Evolutionary conservation across 2,113 vertebrate species (phyloP), one percentile per base, ranked within the genome.

Genomic region (Ciconia boyciana): DNA sequence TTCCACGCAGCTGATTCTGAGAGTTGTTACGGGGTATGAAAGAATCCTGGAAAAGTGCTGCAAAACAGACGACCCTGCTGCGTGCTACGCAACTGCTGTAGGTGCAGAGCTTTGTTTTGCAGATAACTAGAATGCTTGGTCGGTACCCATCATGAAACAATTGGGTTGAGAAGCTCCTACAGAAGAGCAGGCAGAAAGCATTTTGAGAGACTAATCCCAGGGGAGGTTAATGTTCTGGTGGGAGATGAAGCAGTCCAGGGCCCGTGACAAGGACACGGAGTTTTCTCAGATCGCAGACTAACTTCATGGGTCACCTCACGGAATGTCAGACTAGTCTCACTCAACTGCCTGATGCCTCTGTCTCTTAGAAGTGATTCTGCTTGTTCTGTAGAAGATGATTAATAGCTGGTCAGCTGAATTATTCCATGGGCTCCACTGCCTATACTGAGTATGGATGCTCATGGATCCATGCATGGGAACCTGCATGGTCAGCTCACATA

Each of bases 31-130:
- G 83, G 68, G 12, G 12, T 98, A 97, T 4, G 94, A 98, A 97
- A 9, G 16, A 46, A 88, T 93, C 9, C 80, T 98, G 91, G 90
- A 97, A 3, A 97, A 95, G 34, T 98, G 98, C 96, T 98, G 98
- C 82, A 96, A 98, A 28, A 58, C 88, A 6, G 98, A 69, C 13
- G 95, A 98, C 20, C 84, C 98, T 41, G 61, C n/a, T 0, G 70
- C 91, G 0, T 98, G 98, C 94, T 96, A 95, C 0, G 64, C 29
- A 61, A 65, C 89, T 0, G 97, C 96, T 94, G 98, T 98, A 96
- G 36, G 98, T 96, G 90, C 54, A 61, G 43, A 64, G 46, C 31
- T 80, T 43, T 29, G 3, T 16, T 16, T 90, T 82, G n/a, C 46
- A 12, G 19, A 48, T 24, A 44, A 28, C 22, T 31, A 7, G 18